These are phyloP conservation scores for Eospalax fontanierii DNA, from an alignment of 2,797 vertebrate species.

Conservation along the genomic window DNA sequence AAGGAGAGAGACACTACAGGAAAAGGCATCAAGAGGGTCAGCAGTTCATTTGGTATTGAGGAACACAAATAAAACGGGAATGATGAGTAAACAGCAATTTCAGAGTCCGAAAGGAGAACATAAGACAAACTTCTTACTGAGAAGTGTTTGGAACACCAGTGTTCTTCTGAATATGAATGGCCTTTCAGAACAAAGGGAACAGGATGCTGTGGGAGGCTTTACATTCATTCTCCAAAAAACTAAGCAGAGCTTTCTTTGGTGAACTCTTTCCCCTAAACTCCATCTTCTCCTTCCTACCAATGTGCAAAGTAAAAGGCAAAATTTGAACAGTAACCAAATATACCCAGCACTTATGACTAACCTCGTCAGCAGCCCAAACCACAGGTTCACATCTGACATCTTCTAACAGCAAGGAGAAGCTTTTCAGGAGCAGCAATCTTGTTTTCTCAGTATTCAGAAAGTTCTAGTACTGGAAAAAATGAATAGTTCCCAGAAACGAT, in stretches of 20 bases:
- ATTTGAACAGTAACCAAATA: constrained; percentile 51
- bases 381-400: constrained; percentile 43
- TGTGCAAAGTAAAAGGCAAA: constrained; percentile 19
- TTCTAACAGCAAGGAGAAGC: constrained; percentile 43
- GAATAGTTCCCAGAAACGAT: background rate
- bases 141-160: background rate
- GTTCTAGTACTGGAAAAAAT: constrained; percentile 49
- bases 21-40: background rate
- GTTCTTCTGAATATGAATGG: background rate
- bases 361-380: constrained; percentile 65
- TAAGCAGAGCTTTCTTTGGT: background rate
- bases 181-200: constrained; percentile 29
- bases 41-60: background rate
- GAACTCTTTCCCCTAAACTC: no score
- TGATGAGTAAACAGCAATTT: constrained; percentile 12
- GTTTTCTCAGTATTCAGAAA: background rate
- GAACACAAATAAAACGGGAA: constrained; percentile 32
- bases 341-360: background rate
- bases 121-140: background rate
- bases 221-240: background rate
- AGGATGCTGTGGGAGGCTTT: background rate
- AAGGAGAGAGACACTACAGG: background rate
- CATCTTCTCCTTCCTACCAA: background rate
- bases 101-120: background rate
- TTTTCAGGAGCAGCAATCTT: constrained; percentile 7